A percentile compares a stretch with the other conserved stretches of the same genome.
Evolutionary conservation across 2,888 invertebrate species (phyloP).

Genomic region (Agrochola lota): DNA sequence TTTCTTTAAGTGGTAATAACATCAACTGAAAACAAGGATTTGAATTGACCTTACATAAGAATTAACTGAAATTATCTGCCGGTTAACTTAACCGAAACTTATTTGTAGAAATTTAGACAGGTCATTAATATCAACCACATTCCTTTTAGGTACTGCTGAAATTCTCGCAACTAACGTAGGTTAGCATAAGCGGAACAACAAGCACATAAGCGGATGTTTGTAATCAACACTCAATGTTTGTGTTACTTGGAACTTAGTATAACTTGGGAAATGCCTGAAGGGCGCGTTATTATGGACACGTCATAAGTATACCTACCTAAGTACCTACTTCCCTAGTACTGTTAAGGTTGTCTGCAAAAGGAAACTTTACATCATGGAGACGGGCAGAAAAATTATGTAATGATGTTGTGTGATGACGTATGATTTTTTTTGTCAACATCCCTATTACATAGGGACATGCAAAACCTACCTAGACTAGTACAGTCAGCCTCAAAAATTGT

Average conservation of each 20-base stretch:
- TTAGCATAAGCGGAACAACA: conserved; percentile 21
- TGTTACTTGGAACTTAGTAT: conserved; percentile 43
- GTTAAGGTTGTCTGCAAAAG: neutral
- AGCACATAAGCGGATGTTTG: conserved; percentile 31
- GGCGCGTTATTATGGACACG: conserved; percentile 14
- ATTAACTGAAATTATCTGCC: neutral
- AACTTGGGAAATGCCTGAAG: conserved; percentile 45
- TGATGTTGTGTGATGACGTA: too few species aligned
- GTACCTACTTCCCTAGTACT: neutral
- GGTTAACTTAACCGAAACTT: neutral
- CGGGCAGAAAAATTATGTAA: neutral
- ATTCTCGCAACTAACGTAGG: conserved; percentile 22
- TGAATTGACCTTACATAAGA: neutral
- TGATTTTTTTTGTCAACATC: too few species aligned
- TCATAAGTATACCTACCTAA: neutral
- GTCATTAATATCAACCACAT: conserved; percentile 14
- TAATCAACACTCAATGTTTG: conserved; percentile 52
- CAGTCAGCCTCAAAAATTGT: too few species aligned
- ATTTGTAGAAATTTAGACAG: neutral
- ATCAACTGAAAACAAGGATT: too few species aligned
- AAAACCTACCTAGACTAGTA: too few species aligned
- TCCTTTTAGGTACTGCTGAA: neutral
- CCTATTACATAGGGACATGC: too few species aligned
- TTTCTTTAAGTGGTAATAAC: too few species aligned
- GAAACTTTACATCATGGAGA: neutral